Conservation (phyloP, 2,797 vertebrate genomes). For the Nyctalus aviator region DNA sequence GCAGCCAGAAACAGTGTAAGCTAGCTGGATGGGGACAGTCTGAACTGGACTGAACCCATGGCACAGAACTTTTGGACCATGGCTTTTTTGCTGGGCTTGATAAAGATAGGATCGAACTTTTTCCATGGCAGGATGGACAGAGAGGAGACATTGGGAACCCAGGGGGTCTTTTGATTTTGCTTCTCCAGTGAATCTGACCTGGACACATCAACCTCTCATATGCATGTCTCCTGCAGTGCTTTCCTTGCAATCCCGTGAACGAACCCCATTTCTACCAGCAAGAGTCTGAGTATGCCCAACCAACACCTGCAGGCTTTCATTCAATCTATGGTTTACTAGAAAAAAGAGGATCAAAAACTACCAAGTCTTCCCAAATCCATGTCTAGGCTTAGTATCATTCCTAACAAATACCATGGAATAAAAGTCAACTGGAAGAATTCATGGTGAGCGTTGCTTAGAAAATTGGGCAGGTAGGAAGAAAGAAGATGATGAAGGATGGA, state of each 20-base stretch:
- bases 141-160: background rate
- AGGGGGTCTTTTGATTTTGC: background rate
- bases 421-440: background rate
- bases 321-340: background rate
- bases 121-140: background rate
- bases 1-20: background rate
- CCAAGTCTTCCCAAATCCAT: background rate
- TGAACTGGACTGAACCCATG: background rate
- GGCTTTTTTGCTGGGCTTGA: background rate
- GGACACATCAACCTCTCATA: too few relatives aligned
- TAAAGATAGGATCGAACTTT: background rate
- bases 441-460: background rate
- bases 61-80: background rate
- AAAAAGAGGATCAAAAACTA: background rate
- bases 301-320: background rate
- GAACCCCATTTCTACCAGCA: background rate
- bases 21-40: background rate
- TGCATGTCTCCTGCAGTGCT: background rate
- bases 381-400: background rate
- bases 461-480: background rate
- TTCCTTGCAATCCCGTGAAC: background rate
- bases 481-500: background rate
- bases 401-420: background rate
- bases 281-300: background rate
- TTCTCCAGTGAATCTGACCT: background rate